Evolutionary conservation across 64 coral and sea anemone species (phyloP), one percentile per base, ranked within the genome.

Genomic region (Platygyra sinensis): DNA sequence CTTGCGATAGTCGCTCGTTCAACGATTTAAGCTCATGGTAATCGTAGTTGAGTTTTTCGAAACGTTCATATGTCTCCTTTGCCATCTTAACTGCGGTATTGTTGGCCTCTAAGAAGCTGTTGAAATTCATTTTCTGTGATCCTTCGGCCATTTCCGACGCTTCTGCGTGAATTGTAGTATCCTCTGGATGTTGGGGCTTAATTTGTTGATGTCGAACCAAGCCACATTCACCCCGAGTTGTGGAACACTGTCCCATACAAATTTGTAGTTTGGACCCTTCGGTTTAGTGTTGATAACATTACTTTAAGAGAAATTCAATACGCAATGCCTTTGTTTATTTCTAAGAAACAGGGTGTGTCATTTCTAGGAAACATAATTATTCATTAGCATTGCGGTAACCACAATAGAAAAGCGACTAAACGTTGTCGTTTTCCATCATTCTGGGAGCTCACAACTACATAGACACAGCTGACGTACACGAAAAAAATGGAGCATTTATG

Each of bases 311-410:
- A 54, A 54, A 54, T 54, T 54, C 52, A 54, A 7, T 54, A 54
- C 52, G 16, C 7, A 80, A 80, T 27, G 10, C 30, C 77, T 59
- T 80, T 60, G 77, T 80, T 79, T 80, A 31, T 31, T 80, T 80
- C 54, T 79, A 31, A 80, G 77, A 60, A 80, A 27, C 1, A 30
- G 77, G 77, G 77, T 80, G 77, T 80, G 24, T 54, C 54, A 64
- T 46, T 77, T 87, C 67, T 60, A 31, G 39, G 22, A 52, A 74
- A 31, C 19, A 0, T 31, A 0, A 46, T 33, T 3, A 24, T 29
- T 17, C 14, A 80, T 80, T 10, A 46, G 20, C 1, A 12, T 81
- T 81, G 29, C 4, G 36, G 36, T 55, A 28, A 57, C 22, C n/a
- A 51, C 52, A 60, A 54, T 51, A 59, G 79, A 31, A 31, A 19